These are phyloP conservation scores for Seladonia tumulorum DNA, from an alignment of 2,888 invertebrate species.

Conservation along the genomic window DNA sequence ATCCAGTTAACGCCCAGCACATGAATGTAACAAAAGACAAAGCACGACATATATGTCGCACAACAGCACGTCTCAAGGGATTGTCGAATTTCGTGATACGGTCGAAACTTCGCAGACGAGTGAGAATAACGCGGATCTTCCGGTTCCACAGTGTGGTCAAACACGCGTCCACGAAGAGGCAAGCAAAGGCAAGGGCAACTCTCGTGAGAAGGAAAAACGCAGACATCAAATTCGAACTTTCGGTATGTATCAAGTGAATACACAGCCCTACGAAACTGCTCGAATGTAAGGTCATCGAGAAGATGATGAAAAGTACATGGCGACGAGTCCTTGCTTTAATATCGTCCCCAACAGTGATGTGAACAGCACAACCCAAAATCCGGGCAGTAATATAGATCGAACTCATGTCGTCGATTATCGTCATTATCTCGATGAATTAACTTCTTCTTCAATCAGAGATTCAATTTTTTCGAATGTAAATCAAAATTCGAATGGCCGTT, in stretches of 20 bases:
- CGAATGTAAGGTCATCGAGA: slow-evolving; percentile 41
- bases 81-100: slow-evolving; percentile 49
- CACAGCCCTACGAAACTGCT: slow-evolving; percentile 27
- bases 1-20: slow-evolving; percentile 67
- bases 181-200: slow-evolving; percentile 59
- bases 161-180: slow-evolving; percentile 61
- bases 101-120: slow-evolving; percentile 69
- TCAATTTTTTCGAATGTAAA: neutral
- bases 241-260: slow-evolving; percentile 55
- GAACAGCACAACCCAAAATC: slow-evolving; percentile 68
- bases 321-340: slow-evolving; percentile 62
- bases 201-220: slow-evolving; percentile 58
- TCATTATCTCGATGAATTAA: slow-evolving; percentile 47
- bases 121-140: slow-evolving; percentile 61
- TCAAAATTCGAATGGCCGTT: neutral
- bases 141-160: slow-evolving; percentile 64
- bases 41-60: slow-evolving; percentile 32
- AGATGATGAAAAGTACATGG: slow-evolving; percentile 59
- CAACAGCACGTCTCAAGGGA: neutral
- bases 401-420: slow-evolving; percentile 60
- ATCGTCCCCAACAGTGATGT: slow-evolving; percentile 57
- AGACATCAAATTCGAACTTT: slow-evolving; percentile 41
- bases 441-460: neutral
- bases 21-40: slow-evolving; percentile 32
- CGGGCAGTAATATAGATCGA: slow-evolving; percentile 62